Percentiles rank a stretch among this genome's conserved stretches.
Evolutionary conservation across 2,888 invertebrate species (phyloP).

Genomic region (Kryphioiulus occultus): DNA sequence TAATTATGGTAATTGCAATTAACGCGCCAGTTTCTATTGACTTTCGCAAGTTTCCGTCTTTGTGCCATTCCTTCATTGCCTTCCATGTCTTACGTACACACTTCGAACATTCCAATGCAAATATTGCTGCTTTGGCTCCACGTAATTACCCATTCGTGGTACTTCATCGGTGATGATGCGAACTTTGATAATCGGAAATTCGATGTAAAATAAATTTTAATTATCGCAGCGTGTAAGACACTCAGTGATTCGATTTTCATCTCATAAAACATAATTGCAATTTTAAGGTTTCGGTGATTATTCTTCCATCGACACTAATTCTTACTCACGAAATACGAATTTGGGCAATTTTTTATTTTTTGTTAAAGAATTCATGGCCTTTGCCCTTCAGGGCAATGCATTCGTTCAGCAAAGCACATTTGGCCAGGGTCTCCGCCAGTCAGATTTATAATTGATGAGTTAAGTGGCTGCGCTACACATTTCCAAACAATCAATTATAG

Average conservation of each 20-base stretch:
- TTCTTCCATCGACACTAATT: too few species aligned
- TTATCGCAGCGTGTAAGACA: too few species aligned
- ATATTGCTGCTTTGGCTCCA: neutral
- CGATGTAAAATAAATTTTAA: too few species aligned
- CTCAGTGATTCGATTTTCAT: too few species aligned
- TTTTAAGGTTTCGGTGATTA: too few species aligned
- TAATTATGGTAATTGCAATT: neutral
- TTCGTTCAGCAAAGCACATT: neutral
- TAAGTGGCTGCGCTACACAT: slow-evolving; percentile 43
- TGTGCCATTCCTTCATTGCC: neutral
- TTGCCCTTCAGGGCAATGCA: neutral
- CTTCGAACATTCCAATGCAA: neutral
- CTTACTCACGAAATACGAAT: too few species aligned
- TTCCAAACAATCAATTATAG: slow-evolving; percentile 48
- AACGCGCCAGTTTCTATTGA: neutral
- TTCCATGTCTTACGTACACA: neutral
- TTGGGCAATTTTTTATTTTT: too few species aligned
- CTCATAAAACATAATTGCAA: too few species aligned
- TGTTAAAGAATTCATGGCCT: too few species aligned
- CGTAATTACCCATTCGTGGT: neutral
- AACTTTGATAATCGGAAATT: neutral
- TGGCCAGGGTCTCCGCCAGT: slow-evolving; percentile 44
- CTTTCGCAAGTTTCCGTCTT: neutral
- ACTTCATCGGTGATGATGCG: neutral
- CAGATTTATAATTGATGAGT: slow-evolving; percentile 49